A percentile compares a stretch with the other conserved stretches of the same genome.
Evolutionary conservation across 2,888 invertebrate genomes (phyloP).

Genomic region (Ferdinandea cuprea): DNA sequence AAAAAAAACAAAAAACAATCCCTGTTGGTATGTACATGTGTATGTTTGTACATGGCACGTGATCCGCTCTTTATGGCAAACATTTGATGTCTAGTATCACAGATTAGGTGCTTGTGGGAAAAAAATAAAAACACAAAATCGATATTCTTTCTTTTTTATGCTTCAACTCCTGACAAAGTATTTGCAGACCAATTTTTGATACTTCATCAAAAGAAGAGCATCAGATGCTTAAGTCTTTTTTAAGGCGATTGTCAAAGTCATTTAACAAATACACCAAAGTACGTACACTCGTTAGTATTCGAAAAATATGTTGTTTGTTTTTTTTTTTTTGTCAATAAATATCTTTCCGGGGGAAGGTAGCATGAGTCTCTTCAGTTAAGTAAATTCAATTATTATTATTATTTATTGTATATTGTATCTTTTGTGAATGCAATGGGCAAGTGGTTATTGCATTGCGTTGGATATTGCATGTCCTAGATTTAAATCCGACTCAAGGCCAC

Average conservation of each 20-base stretch:
- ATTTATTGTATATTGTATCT: too few species aligned
- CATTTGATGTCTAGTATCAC: not conserved
- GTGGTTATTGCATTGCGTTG: too few species aligned
- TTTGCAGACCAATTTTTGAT: conserved; percentile 14
- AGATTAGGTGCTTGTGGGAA: not conserved
- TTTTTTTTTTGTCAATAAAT: too few species aligned
- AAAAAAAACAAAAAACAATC: not conserved
- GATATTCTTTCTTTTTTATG: not conserved
- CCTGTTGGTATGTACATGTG: not conserved
- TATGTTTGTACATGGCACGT: not conserved
- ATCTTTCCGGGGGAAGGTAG: too few species aligned
- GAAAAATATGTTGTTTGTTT: too few species aligned
- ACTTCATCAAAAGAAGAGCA: not conserved
- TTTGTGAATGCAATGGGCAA: too few species aligned
- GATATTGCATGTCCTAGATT: too few species aligned
- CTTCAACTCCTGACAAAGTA: not conserved
- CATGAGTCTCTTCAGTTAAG: too few species aligned
- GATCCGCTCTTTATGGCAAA: conserved; percentile 6
- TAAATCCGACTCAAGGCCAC: too few species aligned
- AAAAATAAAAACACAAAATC: not conserved
- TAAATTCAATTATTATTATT: too few species aligned
- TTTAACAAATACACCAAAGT: conserved; percentile 5
- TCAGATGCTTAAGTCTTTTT: conserved; percentile 25
- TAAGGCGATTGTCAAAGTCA: conserved; percentile 27
- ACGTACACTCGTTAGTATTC: too few species aligned